Base-by-base conservation (phyloP, 2,797 vertebrate genomes). In the Synaphobranchus kaupii region DNA sequence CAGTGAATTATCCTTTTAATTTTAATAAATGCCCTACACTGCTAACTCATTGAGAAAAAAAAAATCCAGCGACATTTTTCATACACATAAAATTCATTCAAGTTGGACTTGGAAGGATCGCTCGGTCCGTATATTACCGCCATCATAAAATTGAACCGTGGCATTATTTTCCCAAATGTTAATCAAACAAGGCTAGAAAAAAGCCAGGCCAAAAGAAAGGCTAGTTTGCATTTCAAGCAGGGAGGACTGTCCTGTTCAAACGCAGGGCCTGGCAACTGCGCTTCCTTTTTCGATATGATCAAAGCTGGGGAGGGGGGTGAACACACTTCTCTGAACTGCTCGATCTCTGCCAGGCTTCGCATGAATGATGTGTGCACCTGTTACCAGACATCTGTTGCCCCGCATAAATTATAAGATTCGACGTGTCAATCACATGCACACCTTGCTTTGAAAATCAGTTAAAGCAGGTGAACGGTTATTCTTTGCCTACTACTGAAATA, bases 191-290 rank as follows among this genome's bases (percentile, higher is more conserved):
- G 68, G 68, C 68, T n/a, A 20, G 73, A 13, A 13, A 34, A 34
- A 13, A 44, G 73, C 31, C 73, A 28, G 73, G 9, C 31, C 34
- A n/a, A 17, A 22, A 76, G 73, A 76, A 44, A 17, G 39, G 10
- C 73, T 76, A 17, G 73, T 44, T 76, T 76, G 73, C 73, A 76
- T 76, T 76, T 44, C 34, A 44, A 76, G 73, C 31, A 31, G 28
- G 66, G 68, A 71, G 73, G 0, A 44, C 63, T 10, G 31, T 15
- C 22, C 68, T 15, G 6, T 73, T 73, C 68, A 73, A 73, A 34
- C 25, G 0, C 25, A 68, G 63, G 31, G 31, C 31, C 68, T 73
- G 28, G 28, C 28, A 34, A 34, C 12, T 1, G 3, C 1, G 68
- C 13, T 31, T 73, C 68, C 68, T 73, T 3, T 73, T 73, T 73